Evolutionary conservation across 2,113 vertebrate genomes (phyloP), one percentile per base, ranked within the genome.

Genomic region (Nematolebias whitei): DNA sequence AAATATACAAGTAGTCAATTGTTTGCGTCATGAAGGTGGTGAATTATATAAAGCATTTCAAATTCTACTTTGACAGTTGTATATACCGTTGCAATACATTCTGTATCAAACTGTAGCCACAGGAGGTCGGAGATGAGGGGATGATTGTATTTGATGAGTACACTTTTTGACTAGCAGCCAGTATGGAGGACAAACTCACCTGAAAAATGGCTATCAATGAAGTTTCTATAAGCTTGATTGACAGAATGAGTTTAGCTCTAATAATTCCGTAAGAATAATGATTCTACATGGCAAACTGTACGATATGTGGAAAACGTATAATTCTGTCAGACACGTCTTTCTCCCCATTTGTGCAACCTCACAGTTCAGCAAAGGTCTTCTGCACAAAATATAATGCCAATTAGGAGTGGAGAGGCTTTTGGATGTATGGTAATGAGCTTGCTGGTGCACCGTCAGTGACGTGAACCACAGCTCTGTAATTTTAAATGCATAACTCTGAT

Each of bases 211-310:
- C 43, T 62, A 49, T 65, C 6, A 40, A 63, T 9, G 29, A 47
- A 55, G 29, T 23, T 23, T 19, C 44, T 67, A 57, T 50, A 53
- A 29, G 39, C 29, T 39, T 71, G 63, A 77, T 53, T 65, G 71
- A 76, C 76, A 39, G 38, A 70, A 74, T 78, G 23, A 71, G 66
- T 76, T 68, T 80, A 64, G 38, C 24, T 58, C 63, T 67, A 58
- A 65, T 77, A 75, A 69, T 76, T 62, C 45, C 53, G 39, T 57
- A 63, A 52, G 44, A 73, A 67, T 59, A 54, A 50, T 24, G 2
- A 0, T 26, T 70, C 1, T 16, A 53, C 20, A n/a, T 19, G 12
- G 43, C 35, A 22, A 62, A 43, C 22, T 52, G 5, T 19, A 10
- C 52, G 5, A 35, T 39, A 22, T 62, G 13, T 62, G 2, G 13